phyloP scores from a whole-genome alignment of 2,113 vertebrate species.

The Vidua chalybeata region DNA sequence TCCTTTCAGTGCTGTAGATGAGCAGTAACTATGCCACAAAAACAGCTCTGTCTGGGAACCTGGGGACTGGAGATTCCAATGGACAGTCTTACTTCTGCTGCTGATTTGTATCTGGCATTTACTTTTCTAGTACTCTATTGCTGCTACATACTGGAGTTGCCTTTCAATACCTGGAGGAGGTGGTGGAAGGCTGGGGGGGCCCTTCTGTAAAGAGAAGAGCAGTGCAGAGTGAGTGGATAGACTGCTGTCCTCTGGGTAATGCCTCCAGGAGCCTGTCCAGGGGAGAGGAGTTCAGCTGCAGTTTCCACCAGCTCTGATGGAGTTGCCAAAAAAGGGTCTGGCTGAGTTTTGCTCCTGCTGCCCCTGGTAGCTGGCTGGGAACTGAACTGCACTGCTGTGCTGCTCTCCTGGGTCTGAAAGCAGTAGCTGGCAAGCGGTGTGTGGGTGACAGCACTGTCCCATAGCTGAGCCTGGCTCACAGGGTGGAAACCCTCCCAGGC shows the following conservation, averaged over 20 bases:
- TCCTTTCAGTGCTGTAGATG: background rate
- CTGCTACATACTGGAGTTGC: background rate
- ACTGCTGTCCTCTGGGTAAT: background rate
- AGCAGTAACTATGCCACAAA: background rate
- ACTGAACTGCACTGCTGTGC: accelerated
- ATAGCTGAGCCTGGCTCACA: background rate
- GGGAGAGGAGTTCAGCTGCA: background rate
- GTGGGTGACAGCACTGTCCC: background rate
- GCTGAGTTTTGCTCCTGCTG: background rate
- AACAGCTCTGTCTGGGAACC: background rate
- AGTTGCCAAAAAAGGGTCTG: background rate
- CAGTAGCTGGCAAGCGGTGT: background rate
- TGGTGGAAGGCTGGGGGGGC: background rate
- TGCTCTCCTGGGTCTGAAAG: background rate
- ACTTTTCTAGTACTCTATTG: background rate
- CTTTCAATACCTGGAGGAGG: background rate
- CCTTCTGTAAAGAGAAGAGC: background rate
- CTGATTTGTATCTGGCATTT: background rate
- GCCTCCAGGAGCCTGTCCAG: background rate
- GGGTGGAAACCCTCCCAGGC: background rate
- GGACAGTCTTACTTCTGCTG: background rate
- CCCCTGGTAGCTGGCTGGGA: background rate
- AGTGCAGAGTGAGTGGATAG: accelerated
- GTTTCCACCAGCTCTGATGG: background rate
- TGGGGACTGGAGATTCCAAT: background rate